Evolutionary conservation across 2,797 vertebrate genomes (phyloP).

Genomic region (Chromis chromis): DNA sequence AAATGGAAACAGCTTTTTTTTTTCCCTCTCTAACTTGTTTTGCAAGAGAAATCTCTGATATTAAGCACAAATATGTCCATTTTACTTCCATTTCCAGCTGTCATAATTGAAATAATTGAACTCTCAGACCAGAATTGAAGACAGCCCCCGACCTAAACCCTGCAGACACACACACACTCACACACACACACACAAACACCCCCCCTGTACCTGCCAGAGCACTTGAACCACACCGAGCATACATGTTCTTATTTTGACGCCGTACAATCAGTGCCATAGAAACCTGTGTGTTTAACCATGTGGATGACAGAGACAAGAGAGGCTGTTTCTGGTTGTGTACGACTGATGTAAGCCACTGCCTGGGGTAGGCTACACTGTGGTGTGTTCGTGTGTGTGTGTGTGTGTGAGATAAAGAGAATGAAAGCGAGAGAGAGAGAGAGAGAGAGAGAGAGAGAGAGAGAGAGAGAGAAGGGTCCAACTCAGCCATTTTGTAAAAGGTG

Average conservation of each 20-base stretch:
- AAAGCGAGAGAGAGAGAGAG: neutral
- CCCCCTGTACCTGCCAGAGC: conserved; percentile 28
- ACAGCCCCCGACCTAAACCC: neutral
- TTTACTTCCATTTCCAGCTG: conserved; percentile 8
- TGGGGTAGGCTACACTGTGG: conserved; percentile 39
- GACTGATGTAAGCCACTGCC: conserved; percentile 46
- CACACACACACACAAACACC: neutral
- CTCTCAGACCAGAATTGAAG: rapidly evolving
- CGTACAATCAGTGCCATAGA: conserved; percentile 64
- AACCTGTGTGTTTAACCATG: conserved; percentile 14
- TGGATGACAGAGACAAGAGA: neutral
- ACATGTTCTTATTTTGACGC: conserved; percentile 16
- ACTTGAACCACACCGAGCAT: conserved; percentile 24
- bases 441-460: conserved; percentile 22
- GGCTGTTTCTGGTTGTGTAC: conserved; percentile 36
- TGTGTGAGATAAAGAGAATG: neutral
- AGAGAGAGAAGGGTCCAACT: conserved; percentile 75
- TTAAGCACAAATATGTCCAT: neutral
- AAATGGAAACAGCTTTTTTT: neutral
- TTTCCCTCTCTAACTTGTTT: conserved; percentile 6
- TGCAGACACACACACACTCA: neutral
- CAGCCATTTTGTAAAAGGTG: conserved; percentile 83
- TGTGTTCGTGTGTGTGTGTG: conserved; percentile 21
- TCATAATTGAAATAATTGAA: too few relatives aligned
- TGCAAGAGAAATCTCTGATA: neutral